phyloP scores from a whole-genome alignment of 2,888 invertebrate species.

The Hydriomena furcata region DNA sequence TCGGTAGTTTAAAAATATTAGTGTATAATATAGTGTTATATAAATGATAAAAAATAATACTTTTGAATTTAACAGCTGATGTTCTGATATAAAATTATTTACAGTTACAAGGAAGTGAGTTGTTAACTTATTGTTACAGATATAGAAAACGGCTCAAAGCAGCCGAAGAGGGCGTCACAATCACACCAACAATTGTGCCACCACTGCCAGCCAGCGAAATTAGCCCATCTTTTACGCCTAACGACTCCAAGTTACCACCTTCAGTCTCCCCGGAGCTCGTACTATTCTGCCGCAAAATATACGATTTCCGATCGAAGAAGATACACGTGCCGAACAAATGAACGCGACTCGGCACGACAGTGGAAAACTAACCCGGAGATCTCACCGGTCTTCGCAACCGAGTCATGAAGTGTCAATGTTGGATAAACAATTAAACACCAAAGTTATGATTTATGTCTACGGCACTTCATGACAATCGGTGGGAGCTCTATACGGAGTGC shows the following conservation, averaged over 20 bases:
- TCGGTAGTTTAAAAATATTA: too few species aligned
- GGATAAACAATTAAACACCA: slow-evolving; percentile 46
- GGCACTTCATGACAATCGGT: slow-evolving; percentile 34
- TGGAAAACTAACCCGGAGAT: slow-evolving; percentile 25
- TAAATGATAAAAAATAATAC: too few species aligned
- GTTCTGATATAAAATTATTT: too few species aligned
- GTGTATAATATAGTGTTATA: too few species aligned
- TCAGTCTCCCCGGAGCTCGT: slow-evolving; percentile 90
- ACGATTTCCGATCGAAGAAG: slow-evolving; percentile 96
- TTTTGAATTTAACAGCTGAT: too few species aligned
- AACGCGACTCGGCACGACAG: slow-evolving; percentile 34
- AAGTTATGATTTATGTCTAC: slow-evolving; percentile 48
- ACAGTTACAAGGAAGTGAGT: neutral
- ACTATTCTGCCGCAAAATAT: slow-evolving; percentile 96
- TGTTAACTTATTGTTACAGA: slow-evolving; percentile 72
- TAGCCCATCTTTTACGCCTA: slow-evolving; percentile 72
- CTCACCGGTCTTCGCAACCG: slow-evolving; percentile 27
- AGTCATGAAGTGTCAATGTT: slow-evolving; percentile 27
- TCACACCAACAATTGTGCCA: slow-evolving; percentile 89
- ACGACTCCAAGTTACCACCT: slow-evolving; percentile 86
- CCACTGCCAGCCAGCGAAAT: slow-evolving; percentile 83
- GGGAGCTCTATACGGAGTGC: slow-evolving; percentile 24
- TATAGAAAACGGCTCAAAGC: slow-evolving; percentile 93
- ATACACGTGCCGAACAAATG: slow-evolving; percentile 81
- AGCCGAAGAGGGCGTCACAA: slow-evolving; percentile 89